Evolutionary conservation across 2,888 invertebrate genomes (phyloP).

Genomic region (Zootermopsis nevadensis): DNA sequence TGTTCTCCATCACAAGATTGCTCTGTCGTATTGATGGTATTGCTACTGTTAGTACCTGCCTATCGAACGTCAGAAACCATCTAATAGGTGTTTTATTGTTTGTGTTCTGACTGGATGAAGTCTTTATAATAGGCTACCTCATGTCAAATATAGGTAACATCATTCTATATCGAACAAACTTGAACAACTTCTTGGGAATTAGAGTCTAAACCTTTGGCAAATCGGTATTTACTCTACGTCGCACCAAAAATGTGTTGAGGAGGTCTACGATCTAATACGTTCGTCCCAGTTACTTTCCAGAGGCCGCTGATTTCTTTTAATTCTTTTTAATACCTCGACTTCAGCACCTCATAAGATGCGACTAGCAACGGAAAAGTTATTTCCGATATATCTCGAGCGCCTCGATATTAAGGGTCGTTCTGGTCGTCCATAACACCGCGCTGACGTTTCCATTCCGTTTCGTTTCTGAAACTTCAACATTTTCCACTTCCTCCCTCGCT

Average conservation of each 20-base stretch:
- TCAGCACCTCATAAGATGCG: not conserved
- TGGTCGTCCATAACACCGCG: conserved; percentile 11
- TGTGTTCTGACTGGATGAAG: too few species aligned
- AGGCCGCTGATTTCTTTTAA: not conserved
- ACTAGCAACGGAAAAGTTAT: conserved; percentile 11
- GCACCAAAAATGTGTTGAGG: not conserved
- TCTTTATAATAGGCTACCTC: too few species aligned
- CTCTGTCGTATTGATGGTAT: too few species aligned
- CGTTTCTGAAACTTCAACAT: not conserved
- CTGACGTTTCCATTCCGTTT: conserved; percentile 16
- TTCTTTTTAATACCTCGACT: conserved; percentile 12
- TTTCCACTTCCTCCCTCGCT: not conserved
- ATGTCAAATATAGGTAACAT: too few species aligned
- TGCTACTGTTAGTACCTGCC: too few species aligned
- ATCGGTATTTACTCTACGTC: too few species aligned
- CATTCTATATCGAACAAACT: too few species aligned
- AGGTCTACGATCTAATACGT: not conserved
- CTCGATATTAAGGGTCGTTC: not conserved
- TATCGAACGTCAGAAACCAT: too few species aligned
- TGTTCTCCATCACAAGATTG: too few species aligned
- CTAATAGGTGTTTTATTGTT: too few species aligned
- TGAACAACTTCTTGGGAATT: too few species aligned
- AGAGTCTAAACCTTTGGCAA: too few species aligned
- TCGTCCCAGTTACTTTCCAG: conserved; percentile 5
- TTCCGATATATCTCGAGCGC: not conserved